A percentile compares a stretch with the other conserved stretches of the same genome.
Evolutionary conservation across 2,113 vertebrate species (phyloP).

Genomic region (pig (Sus scrofa)): T2T-Sscrofa CM000822.6:83225501-83226000

Average conservation of each 20-base stretch:
- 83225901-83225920: too few relatives aligned
- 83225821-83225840: too few relatives aligned
- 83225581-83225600: background rate
- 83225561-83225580: background rate
- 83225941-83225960: too few relatives aligned
- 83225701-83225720: background rate
- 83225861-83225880: too few relatives aligned
- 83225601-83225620: background rate
- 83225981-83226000: too few relatives aligned
- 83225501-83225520: background rate
- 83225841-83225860: too few relatives aligned
- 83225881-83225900: too few relatives aligned
- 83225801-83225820: background rate
- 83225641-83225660: background rate
- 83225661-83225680: background rate
- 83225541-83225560: background rate
- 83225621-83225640: background rate
- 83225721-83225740: background rate
- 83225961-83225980: too few relatives aligned
- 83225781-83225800: background rate
- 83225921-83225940: too few relatives aligned
- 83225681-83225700: fast-evolving
- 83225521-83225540: background rate
- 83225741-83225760: background rate
- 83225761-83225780: background rate